phyloP scores from a whole-genome alignment of 2,888 invertebrate genomes.

The Macaria liturata region DNA sequence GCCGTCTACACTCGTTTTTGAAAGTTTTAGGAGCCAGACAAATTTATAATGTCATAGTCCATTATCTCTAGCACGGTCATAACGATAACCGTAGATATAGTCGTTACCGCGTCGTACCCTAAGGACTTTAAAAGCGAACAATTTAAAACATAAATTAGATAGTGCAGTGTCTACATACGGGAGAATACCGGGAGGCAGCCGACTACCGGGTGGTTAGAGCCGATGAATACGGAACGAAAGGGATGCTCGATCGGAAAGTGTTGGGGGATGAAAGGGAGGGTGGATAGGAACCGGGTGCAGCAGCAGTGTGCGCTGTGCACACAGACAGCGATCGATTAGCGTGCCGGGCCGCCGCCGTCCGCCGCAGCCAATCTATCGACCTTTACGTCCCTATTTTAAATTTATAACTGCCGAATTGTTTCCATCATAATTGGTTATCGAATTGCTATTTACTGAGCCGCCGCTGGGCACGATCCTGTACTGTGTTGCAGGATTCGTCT shows the following conservation, averaged over 20 bases:
- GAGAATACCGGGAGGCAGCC: constrained; percentile 71
- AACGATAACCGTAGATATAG: constrained; percentile 71
- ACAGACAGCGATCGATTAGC: constrained; percentile 81
- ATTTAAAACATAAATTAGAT: constrained; percentile 81
- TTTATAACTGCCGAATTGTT: constrained; percentile 62
- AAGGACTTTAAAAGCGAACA: constrained; percentile 66
- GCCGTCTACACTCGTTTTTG: constrained; percentile 42
- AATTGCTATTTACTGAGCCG: constrained; percentile 40
- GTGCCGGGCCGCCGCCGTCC: constrained; percentile 61
- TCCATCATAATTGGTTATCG: constrained; percentile 47
- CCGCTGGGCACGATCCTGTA: constrained; percentile 16
- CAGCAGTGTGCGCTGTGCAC: constrained; percentile 68
- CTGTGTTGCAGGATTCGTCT: neutral
- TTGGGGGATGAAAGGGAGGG: constrained; percentile 63
- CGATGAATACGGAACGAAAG: constrained; percentile 75
- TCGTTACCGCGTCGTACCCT: constrained; percentile 59
- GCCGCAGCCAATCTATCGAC: constrained; percentile 72
- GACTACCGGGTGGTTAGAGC: constrained; percentile 78
- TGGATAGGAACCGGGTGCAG: constrained; percentile 61
- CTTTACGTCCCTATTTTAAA: constrained; percentile 66
- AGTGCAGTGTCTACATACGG: constrained; percentile 79
- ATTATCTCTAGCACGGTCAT: constrained; percentile 63
- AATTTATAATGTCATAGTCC: constrained; percentile 73
- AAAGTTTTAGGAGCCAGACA: constrained; percentile 56
- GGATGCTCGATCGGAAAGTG: constrained; percentile 63